A percentile compares a stretch with the other conserved stretches of the same genome.
Evolutionary conservation across 2,888 invertebrate genomes (phyloP).

Genomic region (Brassicogethes aeneus): DNA sequence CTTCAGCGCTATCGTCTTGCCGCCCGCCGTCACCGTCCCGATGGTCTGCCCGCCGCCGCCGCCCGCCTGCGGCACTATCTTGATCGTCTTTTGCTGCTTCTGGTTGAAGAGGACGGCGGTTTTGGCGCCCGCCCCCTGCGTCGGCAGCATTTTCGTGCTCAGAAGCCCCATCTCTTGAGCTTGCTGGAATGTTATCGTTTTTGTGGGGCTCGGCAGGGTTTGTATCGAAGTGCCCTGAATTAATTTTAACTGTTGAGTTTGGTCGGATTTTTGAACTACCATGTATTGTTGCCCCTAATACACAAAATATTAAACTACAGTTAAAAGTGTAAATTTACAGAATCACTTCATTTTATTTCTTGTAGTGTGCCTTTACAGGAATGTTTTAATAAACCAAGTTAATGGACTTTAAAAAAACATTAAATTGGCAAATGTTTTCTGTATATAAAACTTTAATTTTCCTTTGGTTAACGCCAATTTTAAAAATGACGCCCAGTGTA

Average conservation of each 20-base stretch:
- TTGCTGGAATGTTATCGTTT: slow-evolving; percentile 56
- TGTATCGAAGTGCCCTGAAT: slow-evolving; percentile 19
- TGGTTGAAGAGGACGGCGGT: slow-evolving; percentile 39
- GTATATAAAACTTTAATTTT: no score
- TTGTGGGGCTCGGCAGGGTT: slow-evolving; percentile 40
- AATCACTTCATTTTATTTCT: no score
- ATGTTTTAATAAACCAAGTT: no score
- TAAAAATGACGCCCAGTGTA: no score
- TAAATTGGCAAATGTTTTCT: no score
- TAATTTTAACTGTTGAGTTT: slow-evolving; percentile 24
- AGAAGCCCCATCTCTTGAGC: slow-evolving; percentile 55
- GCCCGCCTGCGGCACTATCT: slow-evolving; percentile 33
- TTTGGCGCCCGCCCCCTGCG: slow-evolving; percentile 34
- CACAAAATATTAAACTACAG: neutral
- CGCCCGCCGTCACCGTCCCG: no score
- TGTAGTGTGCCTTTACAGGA: no score
- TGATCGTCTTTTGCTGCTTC: slow-evolving; percentile 32
- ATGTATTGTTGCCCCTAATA: slow-evolving; percentile 23
- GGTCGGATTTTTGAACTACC: slow-evolving; percentile 30
- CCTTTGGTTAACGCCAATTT: no score
- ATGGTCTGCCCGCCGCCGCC: slow-evolving; percentile 14
- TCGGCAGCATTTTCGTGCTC: slow-evolving; percentile 43
- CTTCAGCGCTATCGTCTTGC: slow-evolving; percentile 45
- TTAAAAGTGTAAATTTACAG: no score
- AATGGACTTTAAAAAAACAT: no score